Base-by-base conservation (phyloP, 2,797 vertebrate genomes). In the Pelobates cultripes region DNA sequence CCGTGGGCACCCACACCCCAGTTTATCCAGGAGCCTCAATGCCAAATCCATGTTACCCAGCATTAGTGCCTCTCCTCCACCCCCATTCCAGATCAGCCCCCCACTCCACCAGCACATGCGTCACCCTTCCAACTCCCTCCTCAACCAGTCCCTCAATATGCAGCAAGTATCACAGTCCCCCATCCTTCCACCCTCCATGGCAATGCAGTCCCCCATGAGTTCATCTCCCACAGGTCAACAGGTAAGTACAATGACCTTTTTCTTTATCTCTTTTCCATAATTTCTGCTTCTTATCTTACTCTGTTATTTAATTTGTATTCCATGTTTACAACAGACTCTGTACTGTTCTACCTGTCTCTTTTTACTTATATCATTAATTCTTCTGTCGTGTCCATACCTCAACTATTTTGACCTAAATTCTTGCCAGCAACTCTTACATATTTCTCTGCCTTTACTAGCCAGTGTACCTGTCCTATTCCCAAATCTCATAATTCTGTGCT, bases 151-250 rank as follows among this genome's bases (percentile, higher is more conserved):
- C 88, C 95, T 98, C 91, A 96, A 96, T 93, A 97, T 99, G 97
- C 96, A 97, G 93, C 97, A 98, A 89, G 97, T 95, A 88, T 94
- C 96, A 87, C 96, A 97, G 64, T 95, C 97, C 91, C 94, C 96
- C 86, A 97, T 99, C 94, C 95, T 99, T 91, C 95, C 96, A 84
- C 96, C 97, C 86, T 92, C 98, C 94, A 97, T 99, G 96, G 96
- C 97, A 86, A 96, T 99, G 90, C 93, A 96, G 89, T 94, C 98
- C 88, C 96, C 94, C 0, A 88, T 94, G 80, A 94, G 96, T 88
- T 95, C 97, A 89, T 97, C 97, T 6, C 96, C 96, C 73, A 96
- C 97, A 47, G 95, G 96, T 84, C 97, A 98, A 88, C 97, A 99
- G 97, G 98, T 99, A 71, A 79, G 94, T 87, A 60, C 9, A 12